Evolutionary conservation across 2,888 invertebrate genomes (phyloP).

Genomic region (Alsophila aescularia): DNA sequence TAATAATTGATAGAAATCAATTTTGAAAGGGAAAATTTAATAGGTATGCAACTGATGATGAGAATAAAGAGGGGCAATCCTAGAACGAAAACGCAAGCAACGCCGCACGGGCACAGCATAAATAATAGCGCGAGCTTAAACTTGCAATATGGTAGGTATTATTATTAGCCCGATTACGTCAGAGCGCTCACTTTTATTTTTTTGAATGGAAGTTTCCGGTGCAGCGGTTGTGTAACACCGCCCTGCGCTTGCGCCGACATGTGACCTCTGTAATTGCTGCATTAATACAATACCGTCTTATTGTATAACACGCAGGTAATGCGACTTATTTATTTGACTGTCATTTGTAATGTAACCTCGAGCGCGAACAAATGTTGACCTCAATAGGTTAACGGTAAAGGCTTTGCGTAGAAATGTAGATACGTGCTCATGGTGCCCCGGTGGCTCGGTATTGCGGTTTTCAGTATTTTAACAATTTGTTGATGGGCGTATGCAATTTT

Average conservation of each 20-base stretch:
- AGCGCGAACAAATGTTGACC: background rate
- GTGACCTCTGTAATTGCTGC: constrained; percentile 45
- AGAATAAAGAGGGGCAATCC: too few relatives aligned
- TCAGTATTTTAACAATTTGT: too few relatives aligned
- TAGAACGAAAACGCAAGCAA: too few relatives aligned
- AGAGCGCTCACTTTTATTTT: constrained; percentile 79
- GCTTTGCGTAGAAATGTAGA: background rate
- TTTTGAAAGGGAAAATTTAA: too few relatives aligned
- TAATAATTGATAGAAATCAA: too few relatives aligned
- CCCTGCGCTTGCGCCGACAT: constrained; percentile 47
- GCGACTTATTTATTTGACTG: background rate
- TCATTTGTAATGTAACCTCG: background rate
- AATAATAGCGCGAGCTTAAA: constrained; percentile 45
- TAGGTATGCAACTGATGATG: too few relatives aligned
- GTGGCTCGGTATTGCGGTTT: background rate
- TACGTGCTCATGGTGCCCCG: background rate
- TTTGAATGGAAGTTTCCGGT: constrained; percentile 66
- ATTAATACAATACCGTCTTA: constrained; percentile 22
- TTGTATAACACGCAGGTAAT: constrained; percentile 8
- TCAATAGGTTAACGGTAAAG: background rate
- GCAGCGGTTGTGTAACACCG: constrained; percentile 45
- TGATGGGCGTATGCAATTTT: too few relatives aligned
- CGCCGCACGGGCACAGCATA: constrained; percentile 23
- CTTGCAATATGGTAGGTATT: constrained; percentile 56
- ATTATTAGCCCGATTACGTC: constrained; percentile 65